Evolutionary conservation across 1,140 invertebrate species (phyloP), one percentile per base, ranked within the genome.

Genomic region (Aphelenchoides fujianensis): DNA sequence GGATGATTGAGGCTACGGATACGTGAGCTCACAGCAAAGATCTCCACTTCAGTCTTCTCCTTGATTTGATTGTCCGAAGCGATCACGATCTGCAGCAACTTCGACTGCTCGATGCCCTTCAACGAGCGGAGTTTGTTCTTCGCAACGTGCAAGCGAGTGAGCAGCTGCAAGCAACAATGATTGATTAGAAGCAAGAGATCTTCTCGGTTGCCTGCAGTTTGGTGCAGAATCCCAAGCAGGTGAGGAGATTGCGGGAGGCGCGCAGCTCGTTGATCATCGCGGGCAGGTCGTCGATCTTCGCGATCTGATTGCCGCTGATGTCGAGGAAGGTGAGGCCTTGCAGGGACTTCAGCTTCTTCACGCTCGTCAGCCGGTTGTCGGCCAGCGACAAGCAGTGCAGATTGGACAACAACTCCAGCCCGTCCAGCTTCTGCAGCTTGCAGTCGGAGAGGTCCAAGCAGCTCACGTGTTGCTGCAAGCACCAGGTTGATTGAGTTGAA

Each of bases 261-360:
- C 64, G 69, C 23, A 74, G 36, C 19, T 77, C 73, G 2, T 5
- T 36, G n/a, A 74, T 28, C 41, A 69, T 35, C 27, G 19, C 52
- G 1, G 73, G 73, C 12, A 77, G 41, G 12, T 77, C 73, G 23
- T 76, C 73, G 48, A 74, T 79, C 16, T 74, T 79, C 5, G 28
- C 31, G 32, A 78, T 71, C 16, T 71, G 35, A 41, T 74, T 74
- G 16, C 23, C n/a, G 23, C 36, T 34, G 2, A 57, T 30, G 41
- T 74, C 73, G 12, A 74, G 53, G 28, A 70, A 77, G 2, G 32
- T 55, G 12, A 74, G 34, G n/a, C 48, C 52, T 27, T 72, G 16
- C 2, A 74, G 27, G n/a, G 70, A 28, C 23, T 52, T 55, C 27
- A 74, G 32, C 48, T 69, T 77, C 64, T 74, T 77, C 2, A 74